These are phyloP conservation scores for Trachymyrmex cornetzi DNA, from an alignment of 1,140 invertebrate genomes.

Conservation along the genomic window DNA sequence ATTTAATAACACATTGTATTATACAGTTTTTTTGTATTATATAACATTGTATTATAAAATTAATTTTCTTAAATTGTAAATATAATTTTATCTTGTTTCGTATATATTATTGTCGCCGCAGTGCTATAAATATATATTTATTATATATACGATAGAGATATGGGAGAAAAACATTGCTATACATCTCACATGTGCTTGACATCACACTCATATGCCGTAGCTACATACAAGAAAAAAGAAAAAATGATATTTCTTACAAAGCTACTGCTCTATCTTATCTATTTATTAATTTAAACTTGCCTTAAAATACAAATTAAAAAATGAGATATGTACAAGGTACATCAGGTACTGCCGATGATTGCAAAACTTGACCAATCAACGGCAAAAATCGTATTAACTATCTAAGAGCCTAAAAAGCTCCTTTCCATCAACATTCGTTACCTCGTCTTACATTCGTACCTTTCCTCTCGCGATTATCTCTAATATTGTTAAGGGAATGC, in stretches of 20 bases:
- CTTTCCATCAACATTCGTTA: constrained; percentile 52
- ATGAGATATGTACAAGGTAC: constrained; percentile 81
- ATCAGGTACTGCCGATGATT: constrained; percentile 78
- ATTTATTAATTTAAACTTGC: constrained; percentile 61
- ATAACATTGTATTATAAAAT: too few relatives aligned
- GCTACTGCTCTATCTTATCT: constrained; percentile 55
- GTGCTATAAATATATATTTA: too few relatives aligned
- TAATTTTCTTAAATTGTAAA: too few relatives aligned
- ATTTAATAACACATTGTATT: too few relatives aligned
- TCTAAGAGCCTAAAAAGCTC: constrained; percentile 70
- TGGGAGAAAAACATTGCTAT: constrained; percentile 65
- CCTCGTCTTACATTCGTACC: constrained; percentile 15
- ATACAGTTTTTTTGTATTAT: too few relatives aligned
- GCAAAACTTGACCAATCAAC: constrained; percentile 69
- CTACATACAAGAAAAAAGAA: not conserved
- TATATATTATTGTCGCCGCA: too few relatives aligned
- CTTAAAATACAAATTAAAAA: constrained; percentile 81
- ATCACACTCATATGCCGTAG: constrained; percentile 45
- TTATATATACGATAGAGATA: too few relatives aligned
- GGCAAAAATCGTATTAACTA: constrained; percentile 74
- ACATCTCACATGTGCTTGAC: constrained; percentile 64
- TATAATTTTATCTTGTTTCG: too few relatives aligned
- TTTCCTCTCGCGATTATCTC: constrained; percentile 30
- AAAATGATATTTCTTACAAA: constrained; percentile 38
- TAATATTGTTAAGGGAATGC: constrained; percentile 54